Percentiles rank a stretch among this genome's conserved stretches.
Conservation (phyloP, 2,113 vertebrate species). For the Semicossyphus pulcher region DNA sequence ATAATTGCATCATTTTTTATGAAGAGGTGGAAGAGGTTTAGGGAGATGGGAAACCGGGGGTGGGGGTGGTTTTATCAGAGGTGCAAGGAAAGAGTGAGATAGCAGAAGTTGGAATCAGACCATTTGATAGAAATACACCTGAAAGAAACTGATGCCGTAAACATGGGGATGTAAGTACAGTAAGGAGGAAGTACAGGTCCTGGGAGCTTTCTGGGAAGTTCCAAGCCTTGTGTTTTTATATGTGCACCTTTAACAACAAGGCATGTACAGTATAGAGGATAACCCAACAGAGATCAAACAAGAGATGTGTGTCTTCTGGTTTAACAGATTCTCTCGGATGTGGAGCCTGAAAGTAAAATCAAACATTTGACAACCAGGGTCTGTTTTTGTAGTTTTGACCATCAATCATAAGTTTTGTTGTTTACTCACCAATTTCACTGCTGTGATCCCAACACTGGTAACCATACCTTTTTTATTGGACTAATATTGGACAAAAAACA, state of each 20-base stretch:
- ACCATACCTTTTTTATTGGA: background rate
- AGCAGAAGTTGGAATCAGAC: constrained; percentile 26
- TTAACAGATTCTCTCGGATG: constrained; percentile 39
- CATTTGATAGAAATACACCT: constrained; percentile 14
- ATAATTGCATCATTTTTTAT: constrained; percentile 54
- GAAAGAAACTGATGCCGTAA: constrained; percentile 38
- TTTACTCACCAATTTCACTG: background rate
- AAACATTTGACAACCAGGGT: background rate
- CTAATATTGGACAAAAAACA: background rate
- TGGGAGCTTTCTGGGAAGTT: constrained; percentile 60
- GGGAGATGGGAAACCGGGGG: background rate
- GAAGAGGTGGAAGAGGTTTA: background rate
- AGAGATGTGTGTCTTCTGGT: constrained; percentile 56
- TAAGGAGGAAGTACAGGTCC: constrained; percentile 42
- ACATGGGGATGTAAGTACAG: constrained; percentile 20
- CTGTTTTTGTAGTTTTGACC: constrained; percentile 18
- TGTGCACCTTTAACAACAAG: constrained; percentile 48
- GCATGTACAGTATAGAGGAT: constrained; percentile 39
- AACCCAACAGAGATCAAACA: constrained; percentile 60
- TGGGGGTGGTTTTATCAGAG: background rate
- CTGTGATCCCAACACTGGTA: background rate
- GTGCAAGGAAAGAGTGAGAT: constrained; percentile 24
- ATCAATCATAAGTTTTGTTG: background rate
- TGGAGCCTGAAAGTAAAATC: constrained; percentile 12
- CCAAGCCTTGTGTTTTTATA: constrained; percentile 15